Conservation (phyloP, 64 coral and sea anemone species). For the Pachyseris speciosa region DNA sequence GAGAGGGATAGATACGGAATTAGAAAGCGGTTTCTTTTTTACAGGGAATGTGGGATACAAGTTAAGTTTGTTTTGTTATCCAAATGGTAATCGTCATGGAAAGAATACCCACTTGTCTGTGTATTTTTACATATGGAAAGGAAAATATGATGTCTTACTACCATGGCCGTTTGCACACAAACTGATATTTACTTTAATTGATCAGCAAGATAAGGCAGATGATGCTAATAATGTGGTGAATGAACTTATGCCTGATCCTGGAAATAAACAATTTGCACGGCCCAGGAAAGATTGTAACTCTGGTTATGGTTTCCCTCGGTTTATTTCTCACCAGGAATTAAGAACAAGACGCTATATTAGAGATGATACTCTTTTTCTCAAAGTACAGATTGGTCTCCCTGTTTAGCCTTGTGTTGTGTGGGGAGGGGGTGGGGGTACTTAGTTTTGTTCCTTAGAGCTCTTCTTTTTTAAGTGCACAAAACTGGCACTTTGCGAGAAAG, state of each 20-base stretch:
- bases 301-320: background rate
- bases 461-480: no score
- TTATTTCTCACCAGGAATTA: background rate
- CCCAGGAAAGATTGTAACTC: background rate
- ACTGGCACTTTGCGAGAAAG: no score
- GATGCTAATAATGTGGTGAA: background rate
- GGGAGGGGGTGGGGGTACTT: no score
- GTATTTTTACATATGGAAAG: background rate
- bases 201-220: background rate
- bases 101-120: background rate
- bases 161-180: background rate
- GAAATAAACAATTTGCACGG: background rate
- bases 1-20: background rate
- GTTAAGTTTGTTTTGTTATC: background rate
- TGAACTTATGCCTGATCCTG: background rate
- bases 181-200: background rate
- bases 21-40: background rate
- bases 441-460: no score
- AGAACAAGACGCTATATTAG: background rate
- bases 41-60: background rate
- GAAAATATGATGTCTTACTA: conserved; percentile 28
- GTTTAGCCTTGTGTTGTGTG: no score
- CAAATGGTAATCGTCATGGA: background rate
- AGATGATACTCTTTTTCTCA: background rate
- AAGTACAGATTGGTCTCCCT: background rate